Percentiles rank a stretch among this genome's conserved stretches.
These are phyloP conservation scores for Sylvicola fuscatus DNA, from an alignment of 2,888 invertebrate genomes.

Conservation along the genomic window DNA sequence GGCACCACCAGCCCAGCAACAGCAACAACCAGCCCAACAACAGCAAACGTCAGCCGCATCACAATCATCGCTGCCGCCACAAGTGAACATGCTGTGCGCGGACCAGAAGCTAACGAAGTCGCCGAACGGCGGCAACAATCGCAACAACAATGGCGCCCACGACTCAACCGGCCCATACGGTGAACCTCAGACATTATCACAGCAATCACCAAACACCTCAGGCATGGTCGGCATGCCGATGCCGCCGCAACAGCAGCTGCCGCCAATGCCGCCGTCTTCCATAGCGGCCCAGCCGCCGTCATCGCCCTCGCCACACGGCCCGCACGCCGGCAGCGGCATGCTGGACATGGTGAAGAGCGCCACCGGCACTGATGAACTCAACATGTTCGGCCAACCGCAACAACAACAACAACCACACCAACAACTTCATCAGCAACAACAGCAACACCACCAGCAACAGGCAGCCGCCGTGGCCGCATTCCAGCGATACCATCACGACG, in stretches of 20 bases:
- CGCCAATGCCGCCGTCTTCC: neutral
- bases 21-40: neutral
- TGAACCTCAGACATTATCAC: no score
- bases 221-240: no score
- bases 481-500: conserved; percentile 13
- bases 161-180: no score
- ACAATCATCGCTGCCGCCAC: neutral
- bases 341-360: neutral
- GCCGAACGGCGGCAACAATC: no score
- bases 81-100: no score
- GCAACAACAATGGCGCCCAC: no score
- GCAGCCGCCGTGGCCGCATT: neutral
- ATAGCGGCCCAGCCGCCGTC: neutral
- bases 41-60: neutral
- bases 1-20: neutral
- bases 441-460: conserved; percentile 4
- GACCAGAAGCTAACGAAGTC: no score
- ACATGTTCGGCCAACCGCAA: neutral
- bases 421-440: conserved; percentile 5
- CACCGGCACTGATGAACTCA: neutral
- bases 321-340: neutral
- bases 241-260: neutral
- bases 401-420: neutral
- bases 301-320: neutral
- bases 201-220: no score